Conservation (phyloP, 2,113 vertebrate species). For the Abramis brama region DNA sequence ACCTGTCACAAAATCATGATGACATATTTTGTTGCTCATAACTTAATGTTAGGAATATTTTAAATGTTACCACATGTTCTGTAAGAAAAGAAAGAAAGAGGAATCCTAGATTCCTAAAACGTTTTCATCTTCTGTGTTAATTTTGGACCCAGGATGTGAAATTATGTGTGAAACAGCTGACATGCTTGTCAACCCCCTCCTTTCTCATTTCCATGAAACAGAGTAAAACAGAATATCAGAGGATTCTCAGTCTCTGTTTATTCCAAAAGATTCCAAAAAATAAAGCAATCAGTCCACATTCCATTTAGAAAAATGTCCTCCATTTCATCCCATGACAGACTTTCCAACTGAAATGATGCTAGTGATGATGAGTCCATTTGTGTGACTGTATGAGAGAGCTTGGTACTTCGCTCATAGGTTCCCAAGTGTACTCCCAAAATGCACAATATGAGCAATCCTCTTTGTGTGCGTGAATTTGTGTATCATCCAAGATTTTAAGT, state of each 20-base stretch:
- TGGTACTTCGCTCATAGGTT: constrained; percentile 15
- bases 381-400: constrained; percentile 14
- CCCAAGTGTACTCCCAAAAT: constrained; percentile 1
- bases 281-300: constrained; percentile 62
- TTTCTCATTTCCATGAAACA: background rate
- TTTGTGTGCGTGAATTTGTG: constrained; percentile 40
- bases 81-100: background rate
- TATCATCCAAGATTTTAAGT: constrained; percentile 49
- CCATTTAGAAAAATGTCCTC: constrained; percentile 61
- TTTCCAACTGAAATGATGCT: constrained; percentile 35
- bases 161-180: background rate
- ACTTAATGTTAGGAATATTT: background rate
- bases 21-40: background rate
- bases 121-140: constrained; percentile 2
- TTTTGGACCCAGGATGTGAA: constrained; percentile 10
- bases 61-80: background rate
- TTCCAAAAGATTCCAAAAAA: constrained; percentile 66
- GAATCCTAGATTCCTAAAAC: background rate
- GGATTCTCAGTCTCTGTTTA: constrained; percentile 61
- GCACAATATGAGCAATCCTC: constrained; percentile 21
- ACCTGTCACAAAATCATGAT: background rate
- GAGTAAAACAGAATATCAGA: constrained; percentile 28
- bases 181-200: background rate
- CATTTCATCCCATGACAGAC: constrained; percentile 36
- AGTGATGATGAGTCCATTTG: constrained; percentile 49